These are phyloP conservation scores for Drosophila tripunctata DNA, from an alignment of 2,888 invertebrate genomes.

Conservation along the genomic window DNA sequence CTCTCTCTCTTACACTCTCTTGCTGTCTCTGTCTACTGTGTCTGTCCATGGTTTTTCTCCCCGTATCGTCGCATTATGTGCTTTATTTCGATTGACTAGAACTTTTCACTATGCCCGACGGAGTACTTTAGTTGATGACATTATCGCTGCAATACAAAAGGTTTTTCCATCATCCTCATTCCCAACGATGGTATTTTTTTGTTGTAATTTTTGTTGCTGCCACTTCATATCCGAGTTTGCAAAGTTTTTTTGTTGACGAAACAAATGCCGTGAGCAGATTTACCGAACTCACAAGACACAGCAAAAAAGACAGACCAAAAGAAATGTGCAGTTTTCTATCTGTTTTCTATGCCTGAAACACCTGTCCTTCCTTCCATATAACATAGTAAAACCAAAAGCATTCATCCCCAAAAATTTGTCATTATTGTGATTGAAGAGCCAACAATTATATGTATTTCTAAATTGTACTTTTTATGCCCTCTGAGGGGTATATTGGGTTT, in stretches of 20 bases:
- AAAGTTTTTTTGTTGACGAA: constrained; percentile 51
- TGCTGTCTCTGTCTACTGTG: constrained; percentile 6
- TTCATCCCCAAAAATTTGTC: constrained; percentile 26
- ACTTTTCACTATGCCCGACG: constrained; percentile 73
- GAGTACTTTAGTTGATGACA: constrained; percentile 77
- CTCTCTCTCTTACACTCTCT: constrained; percentile 1
- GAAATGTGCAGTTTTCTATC: constrained; percentile 14
- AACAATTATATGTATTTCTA: constrained; percentile 8
- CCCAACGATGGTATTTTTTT: neutral
- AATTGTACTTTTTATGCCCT: neutral
- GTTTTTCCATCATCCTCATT: constrained; percentile 33
- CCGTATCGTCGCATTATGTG: constrained; percentile 46
- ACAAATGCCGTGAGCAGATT: constrained; percentile 28
- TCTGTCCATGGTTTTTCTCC: neutral
- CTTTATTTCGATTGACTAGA: constrained; percentile 75
- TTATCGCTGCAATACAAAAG: constrained; percentile 73
- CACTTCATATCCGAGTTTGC: constrained; percentile 47
- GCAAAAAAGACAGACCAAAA: constrained; percentile 10
- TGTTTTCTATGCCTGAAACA: constrained; percentile 9
- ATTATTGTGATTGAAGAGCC: constrained; percentile 59
- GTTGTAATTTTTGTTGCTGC: constrained; percentile 16
- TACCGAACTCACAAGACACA: constrained; percentile 8
- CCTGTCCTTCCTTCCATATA: constrained; percentile 20
- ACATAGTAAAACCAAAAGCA: neutral
- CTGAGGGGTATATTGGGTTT: too few relatives aligned